phyloP scores from a whole-genome alignment of 2,888 invertebrate species.

The Operophtera brumata region DNA sequence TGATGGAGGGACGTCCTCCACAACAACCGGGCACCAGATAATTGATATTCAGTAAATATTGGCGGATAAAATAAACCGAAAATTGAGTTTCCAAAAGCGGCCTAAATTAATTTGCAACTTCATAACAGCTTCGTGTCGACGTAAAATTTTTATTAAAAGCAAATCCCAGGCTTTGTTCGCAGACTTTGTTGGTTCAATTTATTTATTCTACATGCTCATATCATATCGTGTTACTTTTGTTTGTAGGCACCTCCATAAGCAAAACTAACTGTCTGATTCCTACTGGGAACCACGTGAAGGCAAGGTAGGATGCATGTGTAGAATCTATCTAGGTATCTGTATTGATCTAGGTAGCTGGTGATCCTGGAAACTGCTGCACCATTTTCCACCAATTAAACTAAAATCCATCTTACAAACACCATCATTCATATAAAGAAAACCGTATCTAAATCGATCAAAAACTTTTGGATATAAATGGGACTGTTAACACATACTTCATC shows the following conservation, averaged over 20 bases:
- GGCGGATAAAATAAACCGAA: constrained; percentile 75
- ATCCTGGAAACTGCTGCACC: too few relatives aligned
- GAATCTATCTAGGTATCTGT: too few relatives aligned
- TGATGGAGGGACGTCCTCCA: constrained; percentile 48
- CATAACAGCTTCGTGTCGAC: constrained; percentile 68
- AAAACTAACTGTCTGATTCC: too few relatives aligned
- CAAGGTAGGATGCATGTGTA: too few relatives aligned
- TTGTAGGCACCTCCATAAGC: background rate
- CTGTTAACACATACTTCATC: too few relatives aligned
- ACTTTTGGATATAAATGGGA: too few relatives aligned
- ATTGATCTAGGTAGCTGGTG: too few relatives aligned
- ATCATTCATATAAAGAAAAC: too few relatives aligned
- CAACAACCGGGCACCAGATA: constrained; percentile 54
- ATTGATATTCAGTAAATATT: constrained; percentile 79
- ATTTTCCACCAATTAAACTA: too few relatives aligned
- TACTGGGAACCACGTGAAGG: too few relatives aligned
- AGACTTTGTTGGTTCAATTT: constrained; percentile 36
- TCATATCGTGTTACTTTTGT: background rate
- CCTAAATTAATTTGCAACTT: constrained; percentile 79
- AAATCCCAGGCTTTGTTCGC: constrained; percentile 52
- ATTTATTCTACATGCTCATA: background rate
- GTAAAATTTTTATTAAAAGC: constrained; percentile 69
- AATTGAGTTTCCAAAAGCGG: constrained; percentile 76
- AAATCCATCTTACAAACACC: too few relatives aligned
- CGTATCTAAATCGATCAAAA: too few relatives aligned